A percentile compares a stretch with the other conserved stretches of the same genome.
Conservation (phyloP, 2,113 vertebrate genomes). For the Tragulus kanchil region DNA sequence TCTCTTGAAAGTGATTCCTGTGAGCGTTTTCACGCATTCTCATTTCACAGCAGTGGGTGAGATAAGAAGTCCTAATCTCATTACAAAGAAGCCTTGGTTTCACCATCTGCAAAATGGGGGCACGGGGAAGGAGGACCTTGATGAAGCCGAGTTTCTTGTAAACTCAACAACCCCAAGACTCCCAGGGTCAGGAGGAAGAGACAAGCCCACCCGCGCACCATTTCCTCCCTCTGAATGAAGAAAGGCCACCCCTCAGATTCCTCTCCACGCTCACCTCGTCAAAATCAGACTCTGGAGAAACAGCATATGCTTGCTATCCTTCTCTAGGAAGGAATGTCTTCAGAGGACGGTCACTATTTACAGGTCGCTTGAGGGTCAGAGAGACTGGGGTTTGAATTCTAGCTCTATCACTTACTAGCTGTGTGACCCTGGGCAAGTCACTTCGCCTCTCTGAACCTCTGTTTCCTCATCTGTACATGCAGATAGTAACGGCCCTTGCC, state of each 20-base stretch:
- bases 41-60: background rate
- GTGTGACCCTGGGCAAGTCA: background rate
- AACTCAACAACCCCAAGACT: background rate
- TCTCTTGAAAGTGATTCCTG: background rate
- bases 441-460: conserved; percentile 8
- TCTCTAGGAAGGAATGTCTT: background rate
- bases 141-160: background rate
- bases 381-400: background rate
- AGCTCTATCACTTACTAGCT: background rate
- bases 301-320: accelerated
- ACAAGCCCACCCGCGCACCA: background rate
- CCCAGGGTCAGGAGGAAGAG: background rate
- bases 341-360: too few species aligned
- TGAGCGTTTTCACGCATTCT: background rate
- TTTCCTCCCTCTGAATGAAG: background rate
- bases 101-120: background rate
- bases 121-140: accelerated
- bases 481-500: too few species aligned
- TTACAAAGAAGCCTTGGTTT: background rate
- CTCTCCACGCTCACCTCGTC: background rate
- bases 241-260: background rate
- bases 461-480: background rate
- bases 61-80: background rate
- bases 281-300: background rate
- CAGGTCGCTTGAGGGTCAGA: background rate